These are phyloP conservation scores for Eumerus sabulonum DNA, from an alignment of 2,888 invertebrate genomes.

Conservation along the genomic window DNA sequence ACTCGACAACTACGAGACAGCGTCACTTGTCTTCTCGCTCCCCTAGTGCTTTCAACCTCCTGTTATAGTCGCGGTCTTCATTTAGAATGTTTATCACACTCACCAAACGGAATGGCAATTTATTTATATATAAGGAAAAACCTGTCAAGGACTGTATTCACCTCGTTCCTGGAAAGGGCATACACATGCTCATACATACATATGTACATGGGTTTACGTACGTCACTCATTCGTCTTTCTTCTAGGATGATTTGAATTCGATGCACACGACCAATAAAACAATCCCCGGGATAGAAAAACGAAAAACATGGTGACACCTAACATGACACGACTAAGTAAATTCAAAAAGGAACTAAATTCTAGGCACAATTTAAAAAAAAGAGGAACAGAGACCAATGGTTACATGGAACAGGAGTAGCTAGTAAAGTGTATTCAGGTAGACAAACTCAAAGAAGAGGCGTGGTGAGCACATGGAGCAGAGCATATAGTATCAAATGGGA, in stretches of 20 bases:
- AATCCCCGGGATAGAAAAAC: conserved; percentile 31
- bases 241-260: conserved; percentile 55
- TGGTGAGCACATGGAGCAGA: too few relatives aligned
- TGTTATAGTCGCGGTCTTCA: conserved; percentile 1
- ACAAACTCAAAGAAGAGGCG: too few relatives aligned
- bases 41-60: neutral
- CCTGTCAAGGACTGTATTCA: conserved; percentile 38
- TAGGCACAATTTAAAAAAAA: too few relatives aligned
- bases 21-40: neutral
- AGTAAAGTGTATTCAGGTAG: too few relatives aligned
- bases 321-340: conserved; percentile 15
- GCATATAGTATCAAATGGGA: too few relatives aligned
- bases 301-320: neutral
- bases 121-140: conserved; percentile 49
- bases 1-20: conserved; percentile 31
- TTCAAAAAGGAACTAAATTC: conserved; percentile 8
- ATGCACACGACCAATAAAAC: conserved; percentile 62
- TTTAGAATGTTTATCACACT: conserved; percentile 53
- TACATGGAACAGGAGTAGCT: too few relatives aligned
- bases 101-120: conserved; percentile 50
- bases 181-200: neutral
- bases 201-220: neutral
- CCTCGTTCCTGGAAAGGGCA: conserved; percentile 21
- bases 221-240: conserved; percentile 32
- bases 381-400: neutral